A percentile compares a stretch with the other conserved stretches of the same genome.
Evolutionary conservation across 2,888 invertebrate species (phyloP).

Genomic region (Apotomis betuletana): DNA sequence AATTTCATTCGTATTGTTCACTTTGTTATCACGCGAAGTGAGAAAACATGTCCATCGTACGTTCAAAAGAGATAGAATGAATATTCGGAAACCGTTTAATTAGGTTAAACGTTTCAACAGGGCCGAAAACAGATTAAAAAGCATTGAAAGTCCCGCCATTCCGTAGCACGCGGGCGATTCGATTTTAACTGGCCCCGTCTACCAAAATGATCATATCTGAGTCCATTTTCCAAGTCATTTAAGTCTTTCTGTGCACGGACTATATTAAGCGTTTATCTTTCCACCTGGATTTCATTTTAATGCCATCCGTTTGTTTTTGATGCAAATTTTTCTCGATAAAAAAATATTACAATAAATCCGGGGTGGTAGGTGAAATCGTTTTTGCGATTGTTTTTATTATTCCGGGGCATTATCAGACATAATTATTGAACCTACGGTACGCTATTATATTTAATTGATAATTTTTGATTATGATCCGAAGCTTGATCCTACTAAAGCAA

Average conservation of each 20-base stretch:
- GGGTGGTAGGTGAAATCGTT: constrained; percentile 4
- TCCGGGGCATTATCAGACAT: no score
- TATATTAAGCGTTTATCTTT: constrained; percentile 21
- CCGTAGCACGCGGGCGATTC: constrained; percentile 4
- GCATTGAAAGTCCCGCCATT: constrained; percentile 22
- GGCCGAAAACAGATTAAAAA: constrained; percentile 33
- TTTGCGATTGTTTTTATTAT: neutral
- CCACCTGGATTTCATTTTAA: constrained; percentile 24
- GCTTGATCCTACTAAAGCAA: no score
- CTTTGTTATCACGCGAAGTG: neutral
- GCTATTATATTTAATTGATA: no score
- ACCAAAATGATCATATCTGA: neutral
- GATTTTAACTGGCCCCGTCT: neutral
- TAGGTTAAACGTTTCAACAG: constrained; percentile 28
- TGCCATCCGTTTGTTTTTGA: constrained; percentile 22
- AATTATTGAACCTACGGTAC: no score
- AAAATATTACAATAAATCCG: constrained; percentile 19
- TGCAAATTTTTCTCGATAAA: constrained; percentile 23
- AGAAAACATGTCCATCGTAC: neutral
- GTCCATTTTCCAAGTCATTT: neutral
- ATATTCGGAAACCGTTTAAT: constrained; percentile 7
- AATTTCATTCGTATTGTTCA: no score
- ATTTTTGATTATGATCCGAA: no score
- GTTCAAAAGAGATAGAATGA: constrained; percentile 11
- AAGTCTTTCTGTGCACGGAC: neutral